phyloP scores from a whole-genome alignment of 2,888 invertebrate genomes.

The Phragmatobia fuliginosa region DNA sequence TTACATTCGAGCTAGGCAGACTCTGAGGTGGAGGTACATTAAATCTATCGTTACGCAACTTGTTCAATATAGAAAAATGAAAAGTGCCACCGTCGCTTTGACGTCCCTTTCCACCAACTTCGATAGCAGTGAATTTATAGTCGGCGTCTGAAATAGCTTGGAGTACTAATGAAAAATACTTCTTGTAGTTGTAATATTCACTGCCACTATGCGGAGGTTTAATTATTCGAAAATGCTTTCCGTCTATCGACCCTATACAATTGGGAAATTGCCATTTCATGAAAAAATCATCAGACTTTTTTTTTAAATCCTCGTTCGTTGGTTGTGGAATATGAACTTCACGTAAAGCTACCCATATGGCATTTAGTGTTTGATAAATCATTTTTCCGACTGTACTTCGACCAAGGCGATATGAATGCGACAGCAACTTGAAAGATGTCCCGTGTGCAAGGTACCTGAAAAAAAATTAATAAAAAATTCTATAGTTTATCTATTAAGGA shows the following conservation, averaged over 20 bases:
- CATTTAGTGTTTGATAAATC: not conserved
- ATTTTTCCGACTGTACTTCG: not conserved
- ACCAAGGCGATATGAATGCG: not conserved
- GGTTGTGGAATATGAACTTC: slow-evolving; percentile 4
- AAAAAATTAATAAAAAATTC: no score
- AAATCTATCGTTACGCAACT: slow-evolving; percentile 25
- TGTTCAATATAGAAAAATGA: slow-evolving; percentile 40
- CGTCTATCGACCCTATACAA: slow-evolving; percentile 2
- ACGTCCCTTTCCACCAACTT: slow-evolving; percentile 39
- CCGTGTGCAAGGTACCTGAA: no score
- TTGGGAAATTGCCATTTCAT: slow-evolving; percentile 2
- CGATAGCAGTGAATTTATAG: slow-evolving; percentile 29
- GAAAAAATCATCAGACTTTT: not conserved
- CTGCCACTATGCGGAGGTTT: not conserved
- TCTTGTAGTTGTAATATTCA: slow-evolving; percentile 17
- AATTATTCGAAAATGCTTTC: not conserved
- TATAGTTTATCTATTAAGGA: no score
- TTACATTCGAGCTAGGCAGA: slow-evolving; percentile 28
- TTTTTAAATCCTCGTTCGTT: not conserved
- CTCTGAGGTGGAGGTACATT: slow-evolving; percentile 16
- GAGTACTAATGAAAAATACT: slow-evolving; percentile 30
- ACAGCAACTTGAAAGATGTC: not conserved
- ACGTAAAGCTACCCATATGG: not conserved
- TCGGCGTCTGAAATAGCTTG: slow-evolving; percentile 43
- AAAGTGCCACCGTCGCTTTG: slow-evolving; percentile 45